Percentiles rank a stretch among this genome's conserved stretches.
phyloP scores from a whole-genome alignment of 2,888 invertebrate species.

The Epistrophe grossulariae region DNA sequence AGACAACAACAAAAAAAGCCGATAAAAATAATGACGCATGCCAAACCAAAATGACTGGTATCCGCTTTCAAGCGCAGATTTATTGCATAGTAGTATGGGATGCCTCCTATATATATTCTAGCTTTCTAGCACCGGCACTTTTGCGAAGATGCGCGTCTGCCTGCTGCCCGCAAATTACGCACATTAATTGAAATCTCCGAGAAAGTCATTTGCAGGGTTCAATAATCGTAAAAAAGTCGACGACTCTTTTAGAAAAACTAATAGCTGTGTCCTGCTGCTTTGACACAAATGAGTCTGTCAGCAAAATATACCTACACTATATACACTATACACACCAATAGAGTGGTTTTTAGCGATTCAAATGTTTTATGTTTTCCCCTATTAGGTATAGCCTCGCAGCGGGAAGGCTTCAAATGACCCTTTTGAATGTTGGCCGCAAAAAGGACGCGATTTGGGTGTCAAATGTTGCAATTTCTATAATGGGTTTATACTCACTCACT shows the following conservation, averaged over 20 bases:
- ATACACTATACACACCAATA: not conserved
- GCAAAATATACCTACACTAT: conserved; percentile 31
- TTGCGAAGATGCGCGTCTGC: conserved; percentile 19
- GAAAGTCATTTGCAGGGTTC: conserved; percentile 68
- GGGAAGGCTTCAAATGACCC: conserved; percentile 22
- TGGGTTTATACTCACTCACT: not conserved
- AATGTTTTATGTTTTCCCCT: not conserved
- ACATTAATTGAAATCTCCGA: conserved; percentile 73
- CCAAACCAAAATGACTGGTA: conserved; percentile 72
- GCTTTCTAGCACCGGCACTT: conserved; percentile 7
- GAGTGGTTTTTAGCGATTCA: conserved; percentile 6
- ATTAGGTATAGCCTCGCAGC: not conserved
- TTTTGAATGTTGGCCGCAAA: conserved; percentile 14
- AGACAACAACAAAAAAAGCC: not conserved
- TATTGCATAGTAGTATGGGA: conserved; percentile 32
- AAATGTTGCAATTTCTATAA: conserved; percentile 53
- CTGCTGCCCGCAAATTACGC: conserved; percentile 67
- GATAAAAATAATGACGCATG: conserved; percentile 73
- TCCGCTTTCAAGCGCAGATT: conserved; percentile 66
- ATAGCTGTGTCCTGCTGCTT: conserved; percentile 59
- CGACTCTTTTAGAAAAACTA: conserved; percentile 51
- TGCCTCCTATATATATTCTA: conserved; percentile 1
- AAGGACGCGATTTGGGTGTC: conserved; percentile 48
- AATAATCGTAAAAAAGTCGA: conserved; percentile 70
- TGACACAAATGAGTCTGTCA: conserved; percentile 62